phyloP scores from a whole-genome alignment of 2,797 vertebrate species.

The Diplodus sargus region DNA sequence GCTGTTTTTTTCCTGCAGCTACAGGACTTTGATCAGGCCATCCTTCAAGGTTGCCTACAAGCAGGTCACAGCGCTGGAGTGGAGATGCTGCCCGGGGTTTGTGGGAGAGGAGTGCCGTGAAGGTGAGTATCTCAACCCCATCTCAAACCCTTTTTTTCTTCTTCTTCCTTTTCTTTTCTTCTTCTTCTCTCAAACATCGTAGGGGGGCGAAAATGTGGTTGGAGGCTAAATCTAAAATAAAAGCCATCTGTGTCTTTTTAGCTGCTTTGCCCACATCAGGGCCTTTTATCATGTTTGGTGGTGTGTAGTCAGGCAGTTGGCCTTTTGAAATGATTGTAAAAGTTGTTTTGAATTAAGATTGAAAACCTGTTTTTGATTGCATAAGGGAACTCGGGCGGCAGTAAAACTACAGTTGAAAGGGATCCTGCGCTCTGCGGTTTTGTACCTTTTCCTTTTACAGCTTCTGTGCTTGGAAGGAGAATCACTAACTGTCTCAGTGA shows the following conservation, averaged over 20 bases:
- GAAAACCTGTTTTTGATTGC: slow-evolving; percentile 60
- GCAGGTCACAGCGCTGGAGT: slow-evolving; percentile 93
- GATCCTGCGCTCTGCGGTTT: slow-evolving; percentile 42
- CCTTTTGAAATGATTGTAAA: slow-evolving; percentile 49
- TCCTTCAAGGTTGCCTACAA: slow-evolving; percentile 92
- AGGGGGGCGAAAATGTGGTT: not conserved
- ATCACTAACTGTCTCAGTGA: slow-evolving; percentile 13
- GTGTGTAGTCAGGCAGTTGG: slow-evolving; percentile 44
- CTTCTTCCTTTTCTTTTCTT: slow-evolving; percentile 1
- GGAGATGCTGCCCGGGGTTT: slow-evolving; percentile 98
- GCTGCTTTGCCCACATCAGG: slow-evolving; percentile 65
- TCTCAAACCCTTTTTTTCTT: slow-evolving; percentile 1
- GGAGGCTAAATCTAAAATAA: slow-evolving; percentile 41
- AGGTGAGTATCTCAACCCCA: slow-evolving; percentile 88
- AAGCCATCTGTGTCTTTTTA: slow-evolving; percentile 67
- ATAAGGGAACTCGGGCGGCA: slow-evolving; percentile 26
- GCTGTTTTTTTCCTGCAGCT: slow-evolving; percentile 86
- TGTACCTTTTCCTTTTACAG: slow-evolving; percentile 56
- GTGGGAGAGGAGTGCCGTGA: slow-evolving; percentile 92
- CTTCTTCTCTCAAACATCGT: not conserved
- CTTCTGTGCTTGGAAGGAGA: slow-evolving; percentile 41
- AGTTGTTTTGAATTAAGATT: slow-evolving; percentile 59
- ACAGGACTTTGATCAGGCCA: slow-evolving; percentile 94
- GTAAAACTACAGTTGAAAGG: slow-evolving; percentile 63
- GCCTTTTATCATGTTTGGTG: slow-evolving; percentile 49